These are phyloP conservation scores for Hymenopus coronatus DNA, from an alignment of 2,888 invertebrate genomes.

Conservation along the genomic window DNA sequence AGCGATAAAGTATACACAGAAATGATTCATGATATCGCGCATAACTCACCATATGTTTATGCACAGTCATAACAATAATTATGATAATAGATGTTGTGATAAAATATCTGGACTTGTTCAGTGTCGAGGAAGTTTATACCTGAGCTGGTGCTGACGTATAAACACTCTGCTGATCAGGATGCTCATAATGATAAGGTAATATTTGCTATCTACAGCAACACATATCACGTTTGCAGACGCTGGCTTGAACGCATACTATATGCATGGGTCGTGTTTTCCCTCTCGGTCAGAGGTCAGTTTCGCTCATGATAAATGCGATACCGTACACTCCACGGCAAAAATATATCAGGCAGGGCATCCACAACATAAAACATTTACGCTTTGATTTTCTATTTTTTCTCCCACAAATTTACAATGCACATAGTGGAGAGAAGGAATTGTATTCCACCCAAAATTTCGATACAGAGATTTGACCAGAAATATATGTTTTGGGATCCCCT, in stretches of 20 bases:
- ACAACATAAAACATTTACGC: too few species aligned
- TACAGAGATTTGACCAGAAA: too few species aligned
- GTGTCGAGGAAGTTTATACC: too few species aligned
- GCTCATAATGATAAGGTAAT: neutral
- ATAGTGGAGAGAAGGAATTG: too few species aligned
- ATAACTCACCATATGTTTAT: neutral
- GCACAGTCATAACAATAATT: neutral
- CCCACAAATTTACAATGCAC: too few species aligned
- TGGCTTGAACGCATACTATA: neutral
- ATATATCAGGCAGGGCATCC: neutral
- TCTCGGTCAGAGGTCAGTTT: neutral
- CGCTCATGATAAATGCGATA: neutral
- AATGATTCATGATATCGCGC: neutral
- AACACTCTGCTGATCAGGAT: neutral
- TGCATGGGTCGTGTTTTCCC: neutral
- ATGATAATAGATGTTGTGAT: neutral
- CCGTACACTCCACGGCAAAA: neutral
- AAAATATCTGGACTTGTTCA: neutral
- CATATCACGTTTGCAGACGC: too few species aligned
- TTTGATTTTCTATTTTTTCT: too few species aligned
- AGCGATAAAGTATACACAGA: neutral
- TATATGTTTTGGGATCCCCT: too few species aligned
- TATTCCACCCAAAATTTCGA: too few species aligned
- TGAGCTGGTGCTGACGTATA: neutral
- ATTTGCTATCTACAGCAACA: neutral